Percentiles rank a stretch among this genome's conserved stretches.
phyloP scores from a whole-genome alignment of 2,888 invertebrate genomes.

The Drosophila pullipes region DNA sequence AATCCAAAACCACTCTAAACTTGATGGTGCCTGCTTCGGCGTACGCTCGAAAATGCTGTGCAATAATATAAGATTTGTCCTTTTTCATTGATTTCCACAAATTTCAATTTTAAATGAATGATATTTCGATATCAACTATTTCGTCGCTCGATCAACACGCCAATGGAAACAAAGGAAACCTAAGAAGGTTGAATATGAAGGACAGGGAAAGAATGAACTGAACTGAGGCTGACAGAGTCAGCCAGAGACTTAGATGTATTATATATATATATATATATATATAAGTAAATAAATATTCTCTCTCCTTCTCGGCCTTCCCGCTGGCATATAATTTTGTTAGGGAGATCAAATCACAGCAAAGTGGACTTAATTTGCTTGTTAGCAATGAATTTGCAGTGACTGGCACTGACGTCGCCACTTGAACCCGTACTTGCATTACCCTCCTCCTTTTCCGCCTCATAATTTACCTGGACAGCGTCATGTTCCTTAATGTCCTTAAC shows the following conservation, averaged over 20 bases:
- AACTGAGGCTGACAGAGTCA: background rate
- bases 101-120: background rate
- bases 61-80: too few relatives aligned
- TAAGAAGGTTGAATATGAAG: background rate
- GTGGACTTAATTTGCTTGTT: slow-evolving; percentile 64
- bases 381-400: slow-evolving; percentile 46
- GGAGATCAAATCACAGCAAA: slow-evolving; percentile 69
- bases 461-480: slow-evolving; percentile 7
- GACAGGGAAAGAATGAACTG: background rate
- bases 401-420: slow-evolving; percentile 15
- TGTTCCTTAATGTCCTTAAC: background rate
- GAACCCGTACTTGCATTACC: background rate
- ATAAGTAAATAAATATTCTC: background rate
- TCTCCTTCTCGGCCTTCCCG: background rate
- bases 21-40: background rate
- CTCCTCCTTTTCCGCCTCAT: background rate
- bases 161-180: background rate
- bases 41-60: background rate
- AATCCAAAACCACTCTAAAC: background rate
- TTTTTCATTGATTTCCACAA: too few relatives aligned
- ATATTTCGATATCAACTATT: background rate
- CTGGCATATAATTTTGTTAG: slow-evolving; percentile 69
- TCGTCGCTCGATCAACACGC: background rate
- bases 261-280: too few relatives aligned
- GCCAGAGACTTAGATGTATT: too few relatives aligned